These are phyloP conservation scores for Didymodactylos carnosus DNA, from an alignment of 2,888 invertebrate species.

Conservation along the genomic window DNA sequence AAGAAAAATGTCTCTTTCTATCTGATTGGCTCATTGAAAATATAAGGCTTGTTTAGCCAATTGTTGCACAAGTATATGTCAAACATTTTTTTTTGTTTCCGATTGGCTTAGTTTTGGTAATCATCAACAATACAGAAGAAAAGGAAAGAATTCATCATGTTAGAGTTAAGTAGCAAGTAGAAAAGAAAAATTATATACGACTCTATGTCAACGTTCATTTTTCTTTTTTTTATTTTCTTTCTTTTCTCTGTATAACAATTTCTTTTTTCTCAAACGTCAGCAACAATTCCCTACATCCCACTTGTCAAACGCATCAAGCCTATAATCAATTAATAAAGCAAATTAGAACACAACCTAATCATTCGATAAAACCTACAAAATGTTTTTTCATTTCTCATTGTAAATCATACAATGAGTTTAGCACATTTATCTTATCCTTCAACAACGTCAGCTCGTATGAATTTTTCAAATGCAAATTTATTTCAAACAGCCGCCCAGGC, in stretches of 20 bases:
- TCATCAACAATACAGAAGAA: background rate
- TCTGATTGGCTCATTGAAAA: background rate
- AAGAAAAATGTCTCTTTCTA: background rate
- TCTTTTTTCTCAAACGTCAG: background rate
- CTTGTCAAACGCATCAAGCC: too few species aligned
- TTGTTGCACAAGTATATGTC: too few species aligned
- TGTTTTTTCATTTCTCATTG: background rate
- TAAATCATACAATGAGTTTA: background rate
- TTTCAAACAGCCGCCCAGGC: too few species aligned
- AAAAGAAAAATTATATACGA: background rate
- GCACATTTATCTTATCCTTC: too few species aligned
- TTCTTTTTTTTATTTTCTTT: background rate
- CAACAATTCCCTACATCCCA: too few species aligned
- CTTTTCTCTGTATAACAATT: background rate
- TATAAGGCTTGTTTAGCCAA: constrained; percentile 1
- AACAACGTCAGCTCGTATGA: too few species aligned
- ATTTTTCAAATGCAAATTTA: too few species aligned
- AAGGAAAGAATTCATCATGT: too few species aligned
- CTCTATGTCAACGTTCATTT: background rate
- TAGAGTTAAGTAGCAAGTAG: too few species aligned
- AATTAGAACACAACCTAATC: background rate
- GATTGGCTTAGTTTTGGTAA: background rate
- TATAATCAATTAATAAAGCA: too few species aligned
- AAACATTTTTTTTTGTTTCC: too few species aligned
- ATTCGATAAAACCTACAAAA: background rate